Conservation (phyloP, 2,797 vertebrate species). For the Myiotriccus ornatus region DNA sequence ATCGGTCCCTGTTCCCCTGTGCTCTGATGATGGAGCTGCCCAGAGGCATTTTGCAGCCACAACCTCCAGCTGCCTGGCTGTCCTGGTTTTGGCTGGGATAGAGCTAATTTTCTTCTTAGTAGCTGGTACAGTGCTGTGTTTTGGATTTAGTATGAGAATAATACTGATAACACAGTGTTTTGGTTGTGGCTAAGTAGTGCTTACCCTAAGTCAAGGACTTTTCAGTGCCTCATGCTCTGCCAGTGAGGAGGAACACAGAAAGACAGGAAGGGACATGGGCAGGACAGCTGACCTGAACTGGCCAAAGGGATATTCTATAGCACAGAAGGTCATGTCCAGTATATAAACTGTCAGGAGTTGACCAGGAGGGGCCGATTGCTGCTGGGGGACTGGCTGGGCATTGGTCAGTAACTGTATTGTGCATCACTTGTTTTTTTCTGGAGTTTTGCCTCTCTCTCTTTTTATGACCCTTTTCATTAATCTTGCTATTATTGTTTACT, state of each 20-base stretch:
- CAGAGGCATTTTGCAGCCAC: not conserved
- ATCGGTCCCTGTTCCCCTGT: fast-evolving
- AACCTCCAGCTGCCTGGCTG: not conserved
- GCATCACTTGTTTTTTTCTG: not conserved
- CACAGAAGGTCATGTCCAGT: fast-evolving
- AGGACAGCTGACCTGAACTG: not conserved
- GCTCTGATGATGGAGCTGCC: not conserved
- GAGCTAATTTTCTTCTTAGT: not conserved
- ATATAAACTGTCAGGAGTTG: not conserved
- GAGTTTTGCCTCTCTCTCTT: not conserved
- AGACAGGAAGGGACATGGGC: not conserved
- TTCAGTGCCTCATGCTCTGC: not conserved
- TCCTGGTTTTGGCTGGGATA: not conserved
- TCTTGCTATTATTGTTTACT: not conserved
- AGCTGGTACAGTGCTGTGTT: not conserved
- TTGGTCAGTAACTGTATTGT: not conserved
- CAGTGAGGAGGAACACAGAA: not conserved
- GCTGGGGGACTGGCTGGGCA: fast-evolving
- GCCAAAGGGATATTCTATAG: not conserved
- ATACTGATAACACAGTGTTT: not conserved
- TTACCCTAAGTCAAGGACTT: not conserved
- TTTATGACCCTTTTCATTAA: not conserved
- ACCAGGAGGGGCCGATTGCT: fast-evolving
- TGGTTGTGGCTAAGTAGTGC: not conserved
- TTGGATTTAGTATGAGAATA: not conserved